phyloP scores from a whole-genome alignment of 2,888 invertebrate genomes.

The Ichneumoninae sp. region DNA sequence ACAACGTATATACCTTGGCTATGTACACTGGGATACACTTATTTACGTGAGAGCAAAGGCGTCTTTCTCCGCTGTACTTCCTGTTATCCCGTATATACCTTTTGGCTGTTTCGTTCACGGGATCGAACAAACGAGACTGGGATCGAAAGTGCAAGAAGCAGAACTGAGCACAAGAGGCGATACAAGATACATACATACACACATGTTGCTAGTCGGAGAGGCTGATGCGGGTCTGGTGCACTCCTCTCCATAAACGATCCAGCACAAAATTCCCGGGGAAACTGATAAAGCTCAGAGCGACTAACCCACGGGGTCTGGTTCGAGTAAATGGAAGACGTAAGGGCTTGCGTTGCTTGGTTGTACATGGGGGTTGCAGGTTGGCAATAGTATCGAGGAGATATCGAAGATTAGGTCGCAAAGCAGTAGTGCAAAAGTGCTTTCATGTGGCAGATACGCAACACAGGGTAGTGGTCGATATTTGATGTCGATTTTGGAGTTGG shows the following conservation, averaged over 20 bases:
- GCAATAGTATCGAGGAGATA: slow-evolving; percentile 2
- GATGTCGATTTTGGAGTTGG: not conserved
- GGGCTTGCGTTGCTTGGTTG: slow-evolving; percentile 20
- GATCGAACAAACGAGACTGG: slow-evolving; percentile 27
- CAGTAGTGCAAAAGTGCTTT: slow-evolving; percentile 51
- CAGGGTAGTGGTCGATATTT: slow-evolving; percentile 2
- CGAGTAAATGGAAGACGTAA: slow-evolving; percentile 50
- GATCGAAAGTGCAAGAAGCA: slow-evolving; percentile 17
- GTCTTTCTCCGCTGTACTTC: slow-evolving; percentile 4
- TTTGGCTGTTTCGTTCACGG: not conserved
- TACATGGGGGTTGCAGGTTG: slow-evolving; percentile 7
- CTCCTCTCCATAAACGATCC: slow-evolving; percentile 56
- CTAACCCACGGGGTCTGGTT: slow-evolving; percentile 37
- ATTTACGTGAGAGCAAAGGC: slow-evolving; percentile 35
- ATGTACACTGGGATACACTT: slow-evolving; percentile 7
- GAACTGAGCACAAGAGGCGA: slow-evolving; percentile 12
- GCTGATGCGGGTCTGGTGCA: slow-evolving; percentile 23
- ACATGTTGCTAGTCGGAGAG: not conserved
- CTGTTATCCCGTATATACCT: not conserved
- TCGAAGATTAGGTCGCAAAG: slow-evolving; percentile 30
- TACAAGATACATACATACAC: slow-evolving; percentile 12
- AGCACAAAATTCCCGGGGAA: slow-evolving; percentile 50
- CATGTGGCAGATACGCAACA: slow-evolving; percentile 12
- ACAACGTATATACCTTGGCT: not conserved
- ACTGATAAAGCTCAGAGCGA: slow-evolving; percentile 58